phyloP scores from a whole-genome alignment of 2,113 vertebrate species.

The Orthochromis malagaraziensis region DNA sequence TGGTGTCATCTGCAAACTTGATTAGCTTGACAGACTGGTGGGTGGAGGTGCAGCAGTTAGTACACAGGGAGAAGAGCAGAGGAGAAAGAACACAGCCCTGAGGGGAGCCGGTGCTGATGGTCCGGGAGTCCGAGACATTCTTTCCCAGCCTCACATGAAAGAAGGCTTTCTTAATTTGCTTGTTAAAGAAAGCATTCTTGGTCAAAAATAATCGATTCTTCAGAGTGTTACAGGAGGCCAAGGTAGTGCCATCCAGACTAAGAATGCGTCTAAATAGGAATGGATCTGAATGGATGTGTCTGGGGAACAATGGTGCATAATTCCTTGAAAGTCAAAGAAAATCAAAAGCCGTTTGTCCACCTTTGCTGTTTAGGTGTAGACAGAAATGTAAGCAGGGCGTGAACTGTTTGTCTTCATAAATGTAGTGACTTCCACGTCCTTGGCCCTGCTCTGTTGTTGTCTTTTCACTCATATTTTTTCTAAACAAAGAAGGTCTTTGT shows the following conservation, averaged over 20 bases:
- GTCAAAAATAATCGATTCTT: background rate
- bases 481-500: background rate
- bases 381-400: background rate
- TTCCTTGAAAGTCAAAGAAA: background rate
- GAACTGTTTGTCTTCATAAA: background rate
- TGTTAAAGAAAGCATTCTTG: background rate
- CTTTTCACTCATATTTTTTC: background rate
- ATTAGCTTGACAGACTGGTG: no score
- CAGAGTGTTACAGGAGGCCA: background rate
- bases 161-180: rapidly evolving
- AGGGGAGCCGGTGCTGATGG: no score
- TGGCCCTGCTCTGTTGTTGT: background rate
- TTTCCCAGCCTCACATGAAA: background rate
- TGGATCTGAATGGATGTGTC: background rate
- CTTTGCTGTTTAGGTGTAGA: background rate
- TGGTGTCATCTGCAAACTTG: no score
- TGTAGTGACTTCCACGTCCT: background rate
- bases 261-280: background rate
- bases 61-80: no score
- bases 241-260: background rate
- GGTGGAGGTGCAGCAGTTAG: no score
- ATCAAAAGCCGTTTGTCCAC: background rate
- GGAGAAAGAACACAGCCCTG: no score
- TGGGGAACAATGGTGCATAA: background rate
- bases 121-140: no score